phyloP scores from a whole-genome alignment of 2,888 invertebrate species.

The Tipula unca region DNA sequence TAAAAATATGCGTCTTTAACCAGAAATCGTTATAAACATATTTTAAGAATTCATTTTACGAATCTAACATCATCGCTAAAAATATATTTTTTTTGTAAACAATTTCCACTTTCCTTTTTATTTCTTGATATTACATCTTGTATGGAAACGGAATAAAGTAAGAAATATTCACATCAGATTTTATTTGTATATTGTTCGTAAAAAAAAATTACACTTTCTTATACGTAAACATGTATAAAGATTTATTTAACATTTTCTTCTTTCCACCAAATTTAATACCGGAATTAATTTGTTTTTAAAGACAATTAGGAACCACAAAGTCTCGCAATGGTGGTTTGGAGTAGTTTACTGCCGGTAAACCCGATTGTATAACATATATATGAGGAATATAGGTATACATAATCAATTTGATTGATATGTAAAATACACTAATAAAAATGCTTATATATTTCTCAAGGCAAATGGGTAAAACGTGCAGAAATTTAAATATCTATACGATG shows the following conservation, averaged over 20 bases:
- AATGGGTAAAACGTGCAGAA: not conserved
- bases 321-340: not conserved
- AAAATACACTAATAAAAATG: not conserved
- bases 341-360: not conserved
- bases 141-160: not conserved
- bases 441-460: not conserved
- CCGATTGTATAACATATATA: not conserved
- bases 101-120: conserved; percentile 8
- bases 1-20: not conserved
- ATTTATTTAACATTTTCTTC: not conserved
- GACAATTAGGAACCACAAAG: not conserved
- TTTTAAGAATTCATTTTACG: not conserved
- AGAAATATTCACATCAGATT: not conserved
- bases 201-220: not conserved
- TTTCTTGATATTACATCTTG: not conserved
- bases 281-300: not conserved
- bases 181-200: not conserved
- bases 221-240: not conserved
- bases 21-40: not conserved
- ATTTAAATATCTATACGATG: not conserved
- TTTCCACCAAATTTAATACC: not conserved
- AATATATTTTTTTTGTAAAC: not conserved
- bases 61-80: not conserved
- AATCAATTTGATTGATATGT: too few species aligned
- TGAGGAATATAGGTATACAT: not conserved